Evolutionary conservation across 2,888 invertebrate genomes (phyloP), one percentile per base, ranked within the genome.

Genomic region (Penaeus monodon): DNA sequence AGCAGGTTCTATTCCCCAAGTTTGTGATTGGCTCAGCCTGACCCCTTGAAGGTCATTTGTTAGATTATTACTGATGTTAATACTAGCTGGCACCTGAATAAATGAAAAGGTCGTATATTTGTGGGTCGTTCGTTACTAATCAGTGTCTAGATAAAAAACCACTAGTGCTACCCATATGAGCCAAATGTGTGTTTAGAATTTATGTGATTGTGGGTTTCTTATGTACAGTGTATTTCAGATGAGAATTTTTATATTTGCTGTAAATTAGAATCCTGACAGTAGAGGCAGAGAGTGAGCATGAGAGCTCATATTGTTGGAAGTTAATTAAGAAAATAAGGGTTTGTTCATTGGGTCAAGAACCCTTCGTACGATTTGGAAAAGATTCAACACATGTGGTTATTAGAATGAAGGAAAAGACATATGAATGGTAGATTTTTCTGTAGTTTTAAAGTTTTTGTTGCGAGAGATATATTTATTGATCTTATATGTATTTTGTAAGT

Each of bases 181-280:
- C 73, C 70, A 82, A 68, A 86, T 81, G 81, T 86, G 79, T 87
- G 81, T 83, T 83, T 78, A 68, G 44, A 44, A 83, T 76, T 74
- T 38, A 44, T 76, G 82, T 84, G 57, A 73, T 68, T 87, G 82
- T 87, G 86, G 86, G 82, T 87, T 83, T 64, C 79, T 87, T 87
- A 70, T 87, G 86, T 87, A 87, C 86, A 87, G 83, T 82, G 63
- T 87, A 87, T 66, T 78, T 83, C 82, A 76, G 78, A 78, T 79
- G 78, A 87, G 83, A 87, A 49, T 83, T 87, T 87, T 87, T 87
- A 87, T 87, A 87, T 83, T 79, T 87, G 86, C 86, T 87, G 83
- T 87, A 87, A 79, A 87, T 49, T 87, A 87, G 86, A 79, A 79
- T 78, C 85, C 70, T 83, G 86, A 87, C 86, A 87, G 82, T 87